A percentile compares a stretch with the other conserved stretches of the same genome.
phyloP scores from a whole-genome alignment of 2,888 invertebrate genomes.

The Drosophila rellima region DNA sequence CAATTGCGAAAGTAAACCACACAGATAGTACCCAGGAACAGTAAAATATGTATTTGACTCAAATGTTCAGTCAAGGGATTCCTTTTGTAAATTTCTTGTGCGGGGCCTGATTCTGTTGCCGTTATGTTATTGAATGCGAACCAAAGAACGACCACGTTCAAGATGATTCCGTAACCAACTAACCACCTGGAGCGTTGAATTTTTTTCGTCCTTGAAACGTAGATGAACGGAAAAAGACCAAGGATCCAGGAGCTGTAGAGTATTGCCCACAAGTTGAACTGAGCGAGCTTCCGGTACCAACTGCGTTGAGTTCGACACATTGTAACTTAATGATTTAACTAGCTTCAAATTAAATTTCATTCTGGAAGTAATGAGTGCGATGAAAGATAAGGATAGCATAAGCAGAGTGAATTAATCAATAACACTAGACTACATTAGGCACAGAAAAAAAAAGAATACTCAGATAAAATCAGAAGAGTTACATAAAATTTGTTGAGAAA shows the following conservation, averaged over 20 bases:
- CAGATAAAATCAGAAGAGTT: too few relatives aligned
- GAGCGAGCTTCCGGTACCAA: constrained; percentile 34
- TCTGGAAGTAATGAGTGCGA: neutral
- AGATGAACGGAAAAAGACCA: constrained; percentile 59
- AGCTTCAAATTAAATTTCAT: neutral
- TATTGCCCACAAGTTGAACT: constrained; percentile 25
- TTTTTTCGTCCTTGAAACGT: neutral
- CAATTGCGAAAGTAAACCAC: constrained; percentile 32
- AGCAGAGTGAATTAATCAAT: constrained; percentile 17
- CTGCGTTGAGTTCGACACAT: constrained; percentile 43
- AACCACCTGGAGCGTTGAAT: constrained; percentile 42
- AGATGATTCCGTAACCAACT: constrained; percentile 27
- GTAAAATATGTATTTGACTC: constrained; percentile 2
- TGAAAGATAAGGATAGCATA: neutral
- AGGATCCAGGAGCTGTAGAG: constrained; percentile 52
- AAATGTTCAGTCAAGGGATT: constrained; percentile 35
- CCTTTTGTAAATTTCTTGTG: constrained; percentile 12
- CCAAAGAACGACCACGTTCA: constrained; percentile 8
- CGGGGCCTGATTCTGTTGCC: neutral
- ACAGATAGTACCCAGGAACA: constrained; percentile 8
- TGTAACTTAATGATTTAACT: constrained; percentile 15
- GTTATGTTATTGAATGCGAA: neutral
- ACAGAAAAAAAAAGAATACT: too few relatives aligned
- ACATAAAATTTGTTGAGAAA: too few relatives aligned
- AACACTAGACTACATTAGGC: neutral